Evolutionary conservation across 1,140 invertebrate genomes (phyloP).

Genomic region (Drosophila pectinifera): DNA sequence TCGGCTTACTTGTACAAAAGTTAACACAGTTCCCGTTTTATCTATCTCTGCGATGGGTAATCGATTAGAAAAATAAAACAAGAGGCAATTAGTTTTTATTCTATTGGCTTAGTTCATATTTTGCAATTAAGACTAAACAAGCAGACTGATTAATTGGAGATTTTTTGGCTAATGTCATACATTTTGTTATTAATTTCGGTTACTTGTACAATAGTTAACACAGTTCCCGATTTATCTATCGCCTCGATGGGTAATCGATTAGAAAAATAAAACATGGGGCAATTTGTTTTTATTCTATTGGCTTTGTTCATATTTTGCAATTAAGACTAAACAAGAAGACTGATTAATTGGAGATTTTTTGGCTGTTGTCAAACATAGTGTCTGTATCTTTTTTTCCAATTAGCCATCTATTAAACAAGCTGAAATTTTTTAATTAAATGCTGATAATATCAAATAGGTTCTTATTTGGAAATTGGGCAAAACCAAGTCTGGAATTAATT

Average conservation of each 20-base stretch:
- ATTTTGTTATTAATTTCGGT: too few species aligned
- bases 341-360: slow-evolving; percentile 1
- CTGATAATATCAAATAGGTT: too few species aligned
- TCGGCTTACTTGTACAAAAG: too few species aligned
- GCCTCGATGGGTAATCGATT: not conserved
- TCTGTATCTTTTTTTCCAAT: not conserved
- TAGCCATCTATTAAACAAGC: not conserved
- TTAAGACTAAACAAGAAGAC: not conserved
- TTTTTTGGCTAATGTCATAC: too few species aligned
- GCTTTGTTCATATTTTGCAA: slow-evolving; percentile 2
- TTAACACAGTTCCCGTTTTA: too few species aligned
- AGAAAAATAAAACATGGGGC: not conserved
- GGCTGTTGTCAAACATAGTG: not conserved
- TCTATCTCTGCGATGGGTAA: too few species aligned
- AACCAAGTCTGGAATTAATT: too few species aligned
- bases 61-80: not conserved
- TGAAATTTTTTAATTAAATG: too few species aligned
- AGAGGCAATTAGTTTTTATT: slow-evolving; percentile 2
- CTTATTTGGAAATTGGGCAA: too few species aligned
- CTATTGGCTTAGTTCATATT: not conserved
- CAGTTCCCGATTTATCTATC: too few species aligned
- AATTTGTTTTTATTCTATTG: slow-evolving; percentile 6
- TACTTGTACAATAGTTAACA: too few species aligned
- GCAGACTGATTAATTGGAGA: slow-evolving; percentile 1
- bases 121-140: not conserved